Evolutionary conservation across 2,888 invertebrate genomes (phyloP), one percentile per base, ranked within the genome.

Genomic region (Andrena dorsata): DNA sequence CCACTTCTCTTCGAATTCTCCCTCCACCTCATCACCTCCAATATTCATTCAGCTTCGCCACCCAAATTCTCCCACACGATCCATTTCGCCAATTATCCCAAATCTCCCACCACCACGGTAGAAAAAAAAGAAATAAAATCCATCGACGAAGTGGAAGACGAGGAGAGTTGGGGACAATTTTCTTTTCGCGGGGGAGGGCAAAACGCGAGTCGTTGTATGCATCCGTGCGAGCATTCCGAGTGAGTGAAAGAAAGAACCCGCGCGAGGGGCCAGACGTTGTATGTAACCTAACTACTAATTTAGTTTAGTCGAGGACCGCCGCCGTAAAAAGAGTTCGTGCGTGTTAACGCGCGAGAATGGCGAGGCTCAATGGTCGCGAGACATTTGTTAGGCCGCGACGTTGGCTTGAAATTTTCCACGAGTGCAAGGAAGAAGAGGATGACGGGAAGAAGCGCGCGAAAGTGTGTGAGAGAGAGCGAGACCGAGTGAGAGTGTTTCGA

Each of bases 211-310:
- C 53, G 64, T 79, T 81, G 82, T 74, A 76, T 84, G 84, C 82
- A 84, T 82, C 86, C 79, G 75, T 56, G 72, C 53, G 53, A 66
- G 61, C 49, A 65, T 30, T 64, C 28, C 56, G 60, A 69, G 32
- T 32, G 74, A 51, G 60, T 35, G 41, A 78, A 28, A 7, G 61
- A 81, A 73, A 77, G 82, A 84, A 87, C 84, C 84, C 86, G 87
- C 69, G 84, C 80, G 86, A 85, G 90, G 90, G 91, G 91, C 90
- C 91, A 91, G 89, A 69, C 83, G 79, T 41, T 41, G 41, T 88
- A 86, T 88, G 83, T 84, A 80, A 82, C 26, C 63, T 76, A 86
- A 81, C 74, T 86, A 72, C 61, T 87, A 84, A 91, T 87, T 84
- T 87, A 91, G 87, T 75, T 79, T 88, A 88, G 82, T 79, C 83